Evolutionary conservation across 2,888 invertebrate genomes (phyloP), one percentile per base, ranked within the genome.

Genomic region (Philereme vetulata): DNA sequence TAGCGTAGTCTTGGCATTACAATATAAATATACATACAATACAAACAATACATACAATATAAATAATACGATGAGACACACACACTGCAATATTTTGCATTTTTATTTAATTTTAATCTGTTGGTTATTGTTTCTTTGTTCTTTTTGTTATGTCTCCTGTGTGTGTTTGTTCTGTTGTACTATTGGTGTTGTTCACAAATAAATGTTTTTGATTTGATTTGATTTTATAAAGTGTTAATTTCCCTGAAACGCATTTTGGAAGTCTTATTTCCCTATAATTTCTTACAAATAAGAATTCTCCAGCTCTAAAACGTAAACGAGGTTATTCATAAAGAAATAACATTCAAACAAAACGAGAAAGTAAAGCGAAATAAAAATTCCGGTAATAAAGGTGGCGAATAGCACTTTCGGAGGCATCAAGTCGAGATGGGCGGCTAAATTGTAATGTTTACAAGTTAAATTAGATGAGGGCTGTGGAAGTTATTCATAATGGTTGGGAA

Each of bases 381-480:
- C 63, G 66, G 76, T 76, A 81, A 83, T 83, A 81, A 84, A 84
- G 81, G 83, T 82, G 77, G 80, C 75, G 80, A 85, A 86, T 85
- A 83, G 85, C 84, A 84, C 83, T 86, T 85, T 84, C 70, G 77
- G 80, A 82, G 77, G 82, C 84, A 85, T 86, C 86, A 85, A 86
- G 81, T 81, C 80, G 85, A 81, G 82, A 84, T 85, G 84, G 84
- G 80, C 77, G 83, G 71, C 84, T 86, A 85, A 88, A 88, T 88
- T 85, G 85, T 88, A 86, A 88, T 86, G 88, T 87, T 88, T 87
- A 88, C 88, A 87, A 88, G 88, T 88, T 88, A 88, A 88, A 88
- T 88, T 86, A 87, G 87, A 85, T 81, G 85, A 84, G 82, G 81
- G 78, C 77, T 76, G 76, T 79, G 77, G 79, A 82, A 84, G 82